Base-by-base conservation (phyloP, 2,888 invertebrate genomes). In the Eupithecia insigniata region DNA sequence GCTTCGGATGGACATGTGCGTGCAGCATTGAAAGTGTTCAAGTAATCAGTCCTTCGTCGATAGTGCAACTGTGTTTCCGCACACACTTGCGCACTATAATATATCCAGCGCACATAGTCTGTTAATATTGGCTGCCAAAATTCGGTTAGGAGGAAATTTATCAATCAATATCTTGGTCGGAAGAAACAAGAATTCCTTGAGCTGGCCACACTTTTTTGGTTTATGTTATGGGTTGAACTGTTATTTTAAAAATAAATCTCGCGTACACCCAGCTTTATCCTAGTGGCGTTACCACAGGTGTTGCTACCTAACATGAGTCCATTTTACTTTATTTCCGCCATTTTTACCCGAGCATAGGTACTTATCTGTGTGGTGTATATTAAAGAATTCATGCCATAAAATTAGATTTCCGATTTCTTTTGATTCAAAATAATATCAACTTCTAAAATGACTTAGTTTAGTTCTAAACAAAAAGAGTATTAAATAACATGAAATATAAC, bases 361-460 rank as follows among this genome's bases (percentile, higher is more conserved):
- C 26, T 39, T 64, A 36, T 22, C 18, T 60, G 26, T 1, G 14
- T 34, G 64, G 34, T 64, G 14, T 39, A 6, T 64, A 32, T 61
- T 30, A 36, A 30, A 64, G 22, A 36, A 62, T 34, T 64, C 30
- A 64, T 64, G 64, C 64, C 64, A 64, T 64, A 64, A 5, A 16
- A 16, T 60, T 64, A 64, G 64, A 64, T 64, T 62, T n/a, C 46
- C n/a, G 22, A 55, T 55, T 10, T 43, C 36, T 14, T 39, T 14
- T 36, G 8, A 26, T 55, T 12, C 5, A 22, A 22, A 26, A 12
- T 26, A 55, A 12, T 22, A 26, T 26, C 14, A 55, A 55, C 26
- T 7, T 55, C 12, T 12, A 55, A 4, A 55, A 14, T 4, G 55
- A 26, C 12, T 51, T 51, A 46, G 8, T 22, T 51, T 51, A 10